These are phyloP conservation scores for Pachydiplax longipennis DNA, from an alignment of 2,888 invertebrate genomes.

Conservation along the genomic window DNA sequence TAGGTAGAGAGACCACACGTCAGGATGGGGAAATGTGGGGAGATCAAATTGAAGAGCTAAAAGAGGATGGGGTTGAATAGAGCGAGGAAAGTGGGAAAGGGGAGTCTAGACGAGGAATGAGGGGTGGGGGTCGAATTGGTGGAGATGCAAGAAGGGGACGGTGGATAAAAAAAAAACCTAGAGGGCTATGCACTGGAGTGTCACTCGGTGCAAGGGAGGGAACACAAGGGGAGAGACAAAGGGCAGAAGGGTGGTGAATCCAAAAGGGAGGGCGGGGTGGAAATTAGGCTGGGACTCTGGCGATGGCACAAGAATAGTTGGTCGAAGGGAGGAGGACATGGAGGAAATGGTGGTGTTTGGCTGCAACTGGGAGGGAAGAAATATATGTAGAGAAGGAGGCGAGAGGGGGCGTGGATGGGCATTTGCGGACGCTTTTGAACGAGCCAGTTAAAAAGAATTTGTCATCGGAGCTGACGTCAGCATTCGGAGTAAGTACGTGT, in stretches of 20 bases:
- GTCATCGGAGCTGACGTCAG: constrained; percentile 35
- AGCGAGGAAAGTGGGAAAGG: background rate
- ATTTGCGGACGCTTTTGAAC: constrained; percentile 31
- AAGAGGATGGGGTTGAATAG: background rate
- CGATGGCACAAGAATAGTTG: background rate
- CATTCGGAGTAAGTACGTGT: constrained; percentile 31
- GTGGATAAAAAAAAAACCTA: background rate
- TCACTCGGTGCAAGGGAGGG: background rate
- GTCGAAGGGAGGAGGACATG: background rate
- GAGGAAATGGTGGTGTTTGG: background rate
- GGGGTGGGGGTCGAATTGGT: background rate
- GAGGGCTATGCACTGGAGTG: background rate
- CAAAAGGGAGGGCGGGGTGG: background rate
- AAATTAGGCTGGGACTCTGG: constrained; percentile 9
- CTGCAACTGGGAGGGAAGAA: background rate
- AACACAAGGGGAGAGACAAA: background rate
- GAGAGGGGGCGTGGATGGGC: background rate
- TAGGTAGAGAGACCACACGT: background rate
- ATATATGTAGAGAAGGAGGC: background rate
- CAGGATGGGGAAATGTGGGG: background rate
- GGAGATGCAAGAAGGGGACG: background rate
- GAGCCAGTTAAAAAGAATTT: constrained; percentile 42
- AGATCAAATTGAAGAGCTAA: background rate
- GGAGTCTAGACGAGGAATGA: background rate
- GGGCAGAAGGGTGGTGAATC: background rate